Evolutionary conservation across 2,113 vertebrate genomes (phyloP).

Genomic region (Dasypus novemcinctus): DNA sequence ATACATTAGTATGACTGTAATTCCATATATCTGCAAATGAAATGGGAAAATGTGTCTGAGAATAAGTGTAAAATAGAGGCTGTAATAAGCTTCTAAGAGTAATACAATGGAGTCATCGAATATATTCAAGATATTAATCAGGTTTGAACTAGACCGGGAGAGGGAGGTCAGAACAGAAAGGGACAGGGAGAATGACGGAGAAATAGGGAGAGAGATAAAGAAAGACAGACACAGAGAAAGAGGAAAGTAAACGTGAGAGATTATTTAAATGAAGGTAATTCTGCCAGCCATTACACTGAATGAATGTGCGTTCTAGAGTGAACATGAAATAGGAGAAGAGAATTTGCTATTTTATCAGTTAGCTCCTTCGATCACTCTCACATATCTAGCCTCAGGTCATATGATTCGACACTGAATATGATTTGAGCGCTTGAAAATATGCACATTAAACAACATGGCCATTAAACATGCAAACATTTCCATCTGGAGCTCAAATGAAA

Average conservation of each 20-base stretch:
- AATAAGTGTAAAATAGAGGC: background rate
- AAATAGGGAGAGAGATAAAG: background rate
- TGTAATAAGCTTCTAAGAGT: background rate
- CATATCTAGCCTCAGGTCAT: background rate
- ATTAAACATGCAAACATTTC: background rate
- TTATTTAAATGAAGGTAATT: no score
- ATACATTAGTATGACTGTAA: background rate
- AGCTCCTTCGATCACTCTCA: background rate
- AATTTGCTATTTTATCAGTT: background rate
- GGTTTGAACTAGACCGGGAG: background rate
- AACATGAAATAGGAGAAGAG: background rate
- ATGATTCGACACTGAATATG: background rate
- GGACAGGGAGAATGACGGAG: no score
- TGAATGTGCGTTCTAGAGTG: background rate
- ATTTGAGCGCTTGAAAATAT: background rate
- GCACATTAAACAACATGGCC: background rate
- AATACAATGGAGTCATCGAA: background rate
- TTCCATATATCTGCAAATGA: background rate
- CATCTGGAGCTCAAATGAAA: background rate
- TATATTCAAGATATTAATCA: background rate
- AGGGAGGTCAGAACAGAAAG: background rate
- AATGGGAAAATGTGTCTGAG: background rate
- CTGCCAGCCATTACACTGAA: background rate
- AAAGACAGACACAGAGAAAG: no score
- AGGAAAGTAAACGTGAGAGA: background rate